phyloP scores from a whole-genome alignment of 2,888 invertebrate genomes.

The Imbricaverruca yamaguchii region DNA sequence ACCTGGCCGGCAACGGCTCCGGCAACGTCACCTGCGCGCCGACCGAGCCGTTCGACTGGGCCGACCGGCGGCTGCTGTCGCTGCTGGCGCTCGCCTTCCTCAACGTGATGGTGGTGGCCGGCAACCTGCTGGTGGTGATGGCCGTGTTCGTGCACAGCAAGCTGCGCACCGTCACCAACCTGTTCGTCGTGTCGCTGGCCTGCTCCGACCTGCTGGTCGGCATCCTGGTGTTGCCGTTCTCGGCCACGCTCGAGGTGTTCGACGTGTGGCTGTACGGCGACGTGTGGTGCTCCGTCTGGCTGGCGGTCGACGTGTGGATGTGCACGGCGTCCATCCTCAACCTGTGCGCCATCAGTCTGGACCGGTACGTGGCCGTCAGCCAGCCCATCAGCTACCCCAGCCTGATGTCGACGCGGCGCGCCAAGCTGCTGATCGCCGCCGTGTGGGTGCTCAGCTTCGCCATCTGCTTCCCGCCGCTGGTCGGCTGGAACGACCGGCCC shows the following conservation, averaged over 20 bases:
- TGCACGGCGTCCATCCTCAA: conserved; percentile 96
- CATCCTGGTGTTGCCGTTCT: conserved; percentile 88
- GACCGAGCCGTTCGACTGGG: conserved; percentile 49
- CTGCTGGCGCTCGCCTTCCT: conserved; percentile 71
- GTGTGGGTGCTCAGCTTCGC: conserved; percentile 94
- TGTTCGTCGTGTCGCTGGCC: conserved; percentile 93
- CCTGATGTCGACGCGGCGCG: conserved; percentile 69
- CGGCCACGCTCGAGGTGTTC: conserved; percentile 81
- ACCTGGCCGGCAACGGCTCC: not conserved
- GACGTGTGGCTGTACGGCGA: conserved; percentile 96
- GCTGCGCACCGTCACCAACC: conserved; percentile 88
- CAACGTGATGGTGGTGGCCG: conserved; percentile 79
- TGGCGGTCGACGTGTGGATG: conserved; percentile 97
- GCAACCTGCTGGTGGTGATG: conserved; percentile 86
- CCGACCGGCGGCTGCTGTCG: conserved; percentile 62
- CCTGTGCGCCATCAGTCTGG: conserved; percentile 88
- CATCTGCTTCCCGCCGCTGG: conserved; percentile 92
- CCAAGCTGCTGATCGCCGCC: conserved; percentile 77
- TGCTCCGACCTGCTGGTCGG: conserved; percentile 95
- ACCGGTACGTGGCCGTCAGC: conserved; percentile 88
- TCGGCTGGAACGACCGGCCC: conserved; percentile 75
- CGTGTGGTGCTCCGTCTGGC: conserved; percentile 92
- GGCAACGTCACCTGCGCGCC: not conserved
- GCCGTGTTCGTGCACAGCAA: conserved; percentile 86
- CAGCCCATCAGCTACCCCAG: conserved; percentile 91